Evolutionary conservation across 2,797 vertebrate genomes (phyloP).

Genomic region (Pseudocheirus occidentalis): DNA sequence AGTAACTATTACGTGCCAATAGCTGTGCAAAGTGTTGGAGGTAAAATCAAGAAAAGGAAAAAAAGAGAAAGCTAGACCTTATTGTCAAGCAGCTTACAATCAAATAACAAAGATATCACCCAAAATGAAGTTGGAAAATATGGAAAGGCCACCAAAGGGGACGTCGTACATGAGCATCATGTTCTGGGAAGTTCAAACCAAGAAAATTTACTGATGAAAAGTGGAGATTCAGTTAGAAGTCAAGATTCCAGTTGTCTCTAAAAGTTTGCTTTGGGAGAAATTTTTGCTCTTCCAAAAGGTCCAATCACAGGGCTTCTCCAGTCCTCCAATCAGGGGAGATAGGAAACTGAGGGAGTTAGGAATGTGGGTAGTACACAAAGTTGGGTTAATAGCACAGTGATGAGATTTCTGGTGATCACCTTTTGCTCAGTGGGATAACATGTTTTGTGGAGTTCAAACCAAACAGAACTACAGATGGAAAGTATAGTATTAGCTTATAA

Average conservation of each 20-base stretch:
- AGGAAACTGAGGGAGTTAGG: background rate
- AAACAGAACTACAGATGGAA: background rate
- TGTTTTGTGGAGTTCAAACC: too few relatives aligned
- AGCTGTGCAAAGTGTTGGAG: background rate
- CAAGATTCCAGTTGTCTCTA: background rate
- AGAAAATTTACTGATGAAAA: background rate
- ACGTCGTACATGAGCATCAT: background rate
- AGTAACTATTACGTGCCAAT: background rate
- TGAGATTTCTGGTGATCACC: too few relatives aligned
- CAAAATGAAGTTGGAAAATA: background rate
- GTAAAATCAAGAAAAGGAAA: background rate
- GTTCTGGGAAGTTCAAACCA: background rate
- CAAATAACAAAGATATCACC: background rate
- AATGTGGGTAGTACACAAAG: background rate
- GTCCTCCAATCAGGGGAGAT: background rate
- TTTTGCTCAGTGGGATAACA: too few relatives aligned
- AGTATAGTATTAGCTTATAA: background rate
- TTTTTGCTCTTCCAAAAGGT: background rate
- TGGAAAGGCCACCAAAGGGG: accelerated
- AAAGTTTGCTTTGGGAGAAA: background rate
- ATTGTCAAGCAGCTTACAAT: background rate
- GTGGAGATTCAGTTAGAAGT: background rate
- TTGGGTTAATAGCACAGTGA: background rate
- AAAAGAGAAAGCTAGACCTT: too few relatives aligned
- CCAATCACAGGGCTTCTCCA: background rate